Conservation (phyloP, 2,113 vertebrate species). For the Dicentrarchus labrax region DNA sequence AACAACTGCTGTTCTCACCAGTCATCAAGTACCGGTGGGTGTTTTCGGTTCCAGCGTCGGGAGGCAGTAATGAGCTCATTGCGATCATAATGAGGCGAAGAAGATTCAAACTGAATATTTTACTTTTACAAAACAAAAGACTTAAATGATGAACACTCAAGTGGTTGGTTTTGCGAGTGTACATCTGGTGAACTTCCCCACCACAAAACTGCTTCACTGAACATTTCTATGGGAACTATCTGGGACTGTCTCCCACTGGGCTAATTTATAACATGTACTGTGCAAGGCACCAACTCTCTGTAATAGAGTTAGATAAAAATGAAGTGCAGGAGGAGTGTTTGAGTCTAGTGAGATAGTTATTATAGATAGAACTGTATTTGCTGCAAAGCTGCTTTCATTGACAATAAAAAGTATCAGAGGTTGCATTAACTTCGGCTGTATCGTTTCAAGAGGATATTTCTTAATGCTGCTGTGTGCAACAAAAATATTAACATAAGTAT, state of each 20-base stretch:
- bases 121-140: neutral
- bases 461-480: neutral
- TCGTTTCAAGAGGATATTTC: neutral
- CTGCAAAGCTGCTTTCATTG: slow-evolving; percentile 12
- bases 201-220: neutral
- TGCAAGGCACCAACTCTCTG: neutral
- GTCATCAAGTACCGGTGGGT: neutral
- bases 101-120: no score
- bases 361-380: slow-evolving; percentile 18
- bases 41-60: neutral
- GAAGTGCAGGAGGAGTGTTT: neutral
- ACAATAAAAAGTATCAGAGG: neutral
- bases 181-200: neutral
- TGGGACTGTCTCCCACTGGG: neutral
- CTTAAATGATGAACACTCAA: neutral
- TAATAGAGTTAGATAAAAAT: slow-evolving; percentile 18
- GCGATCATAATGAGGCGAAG: neutral
- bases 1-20: neutral
- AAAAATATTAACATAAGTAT: neutral
- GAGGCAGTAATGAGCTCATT: neutral
- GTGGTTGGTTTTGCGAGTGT: neutral
- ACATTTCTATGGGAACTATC: neutral
- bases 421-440: neutral
- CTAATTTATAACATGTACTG: slow-evolving; percentile 14
- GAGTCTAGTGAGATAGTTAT: neutral